Percentiles rank a stretch among this genome's conserved stretches.
Evolutionary conservation across 2,113 vertebrate species (phyloP).

Genomic region (Daboia siamensis): DNA sequence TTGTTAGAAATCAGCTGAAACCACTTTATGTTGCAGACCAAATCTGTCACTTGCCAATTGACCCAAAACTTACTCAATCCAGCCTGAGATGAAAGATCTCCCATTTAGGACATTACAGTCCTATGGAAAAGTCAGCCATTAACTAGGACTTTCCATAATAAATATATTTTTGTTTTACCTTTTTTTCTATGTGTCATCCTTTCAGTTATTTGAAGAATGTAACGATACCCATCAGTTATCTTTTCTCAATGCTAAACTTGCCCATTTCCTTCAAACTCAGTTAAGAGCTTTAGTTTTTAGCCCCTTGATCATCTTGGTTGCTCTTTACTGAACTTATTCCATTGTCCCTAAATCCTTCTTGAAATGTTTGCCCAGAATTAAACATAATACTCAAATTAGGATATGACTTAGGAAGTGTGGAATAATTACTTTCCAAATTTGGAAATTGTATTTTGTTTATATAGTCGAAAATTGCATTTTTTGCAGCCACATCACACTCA

Average conservation of each 20-base stretch:
- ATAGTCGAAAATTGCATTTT: not conserved
- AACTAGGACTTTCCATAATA: not conserved
- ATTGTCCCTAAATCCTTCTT: not conserved
- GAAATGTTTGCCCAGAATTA: not conserved
- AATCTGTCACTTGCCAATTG: not conserved
- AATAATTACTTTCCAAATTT: not conserved
- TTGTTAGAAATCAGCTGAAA: not conserved
- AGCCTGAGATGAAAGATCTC: not conserved
- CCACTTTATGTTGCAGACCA: not conserved
- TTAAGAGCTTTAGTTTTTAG: not conserved
- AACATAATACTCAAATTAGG: not conserved
- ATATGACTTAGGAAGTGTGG: not conserved
- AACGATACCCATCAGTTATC: not conserved
- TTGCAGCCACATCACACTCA: not conserved
- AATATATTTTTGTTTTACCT: constrained; percentile 1
- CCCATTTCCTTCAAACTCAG: not conserved
- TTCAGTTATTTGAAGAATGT: not conserved
- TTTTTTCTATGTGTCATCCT: not conserved
- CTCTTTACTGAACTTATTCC: not conserved
- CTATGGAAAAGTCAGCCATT: not conserved
- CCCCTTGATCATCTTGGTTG: not conserved
- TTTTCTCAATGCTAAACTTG: not conserved
- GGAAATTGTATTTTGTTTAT: not conserved
- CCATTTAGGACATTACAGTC: not conserved
- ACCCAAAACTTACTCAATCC: not conserved